These are phyloP conservation scores for Megalonaias nervosa DNA, from an alignment of 1,140 invertebrate genomes.

Conservation along the genomic window DNA sequence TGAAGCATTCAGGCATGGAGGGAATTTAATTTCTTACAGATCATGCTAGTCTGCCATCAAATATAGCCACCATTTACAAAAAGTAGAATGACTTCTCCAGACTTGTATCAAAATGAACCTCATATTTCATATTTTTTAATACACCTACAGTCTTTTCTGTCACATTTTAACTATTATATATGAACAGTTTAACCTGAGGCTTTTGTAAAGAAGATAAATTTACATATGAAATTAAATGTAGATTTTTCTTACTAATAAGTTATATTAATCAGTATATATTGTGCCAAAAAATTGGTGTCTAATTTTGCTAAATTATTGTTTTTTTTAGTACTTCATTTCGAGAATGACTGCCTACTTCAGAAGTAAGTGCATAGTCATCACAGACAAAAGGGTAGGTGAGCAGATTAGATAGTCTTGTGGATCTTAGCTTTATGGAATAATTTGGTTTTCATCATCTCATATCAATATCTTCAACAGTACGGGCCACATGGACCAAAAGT, in stretches of 20 bases:
- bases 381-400: conserved; percentile 59
- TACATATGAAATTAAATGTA: not conserved
- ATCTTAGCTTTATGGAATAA: too few species aligned
- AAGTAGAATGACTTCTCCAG: too few species aligned
- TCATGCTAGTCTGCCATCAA: too few species aligned
- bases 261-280: not conserved
- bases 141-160: not conserved
- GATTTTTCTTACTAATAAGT: not conserved
- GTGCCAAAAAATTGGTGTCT: not conserved
- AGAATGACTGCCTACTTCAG: conserved; percentile 55
- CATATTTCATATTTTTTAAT: not conserved
- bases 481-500: too few species aligned
- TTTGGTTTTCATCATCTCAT: too few species aligned
- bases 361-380: conserved; percentile 55
- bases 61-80: too few species aligned
- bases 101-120: too few species aligned
- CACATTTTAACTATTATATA: not conserved
- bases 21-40: too few species aligned
- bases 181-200: not conserved
- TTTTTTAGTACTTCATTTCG: conserved; percentile 55
- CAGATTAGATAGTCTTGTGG: too few species aligned
- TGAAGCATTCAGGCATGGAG: too few species aligned
- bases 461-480: too few species aligned
- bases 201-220: not conserved
- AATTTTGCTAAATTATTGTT: conserved; percentile 9